Percentiles rank a stretch among this genome's conserved stretches.
These are phyloP conservation scores for Lagopus muta DNA, from an alignment of 2,113 vertebrate genomes.

Conservation along the genomic window DNA sequence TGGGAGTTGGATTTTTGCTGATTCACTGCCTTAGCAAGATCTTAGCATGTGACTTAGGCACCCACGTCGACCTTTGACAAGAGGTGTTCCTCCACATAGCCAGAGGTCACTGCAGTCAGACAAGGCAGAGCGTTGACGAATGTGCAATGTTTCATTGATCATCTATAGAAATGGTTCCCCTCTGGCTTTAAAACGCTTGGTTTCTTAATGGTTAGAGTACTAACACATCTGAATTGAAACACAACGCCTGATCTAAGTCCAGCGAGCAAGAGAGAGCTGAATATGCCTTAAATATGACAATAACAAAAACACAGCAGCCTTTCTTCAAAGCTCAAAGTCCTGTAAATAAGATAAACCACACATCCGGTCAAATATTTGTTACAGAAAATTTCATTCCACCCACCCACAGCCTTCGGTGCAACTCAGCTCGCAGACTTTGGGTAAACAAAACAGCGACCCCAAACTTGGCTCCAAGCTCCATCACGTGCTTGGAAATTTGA, in stretches of 20 bases:
- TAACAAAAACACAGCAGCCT: not conserved
- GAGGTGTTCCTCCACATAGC: not conserved
- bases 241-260: not conserved
- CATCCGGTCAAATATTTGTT: constrained; percentile 35
- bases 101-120: not conserved
- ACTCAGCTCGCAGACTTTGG: not conserved
- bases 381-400: not conserved
- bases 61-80: rapidly evolving
- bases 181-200: not conserved
- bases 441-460: constrained; percentile 50
- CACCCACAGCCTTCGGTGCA: not conserved
- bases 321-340: constrained; percentile 28
- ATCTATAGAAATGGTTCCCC: not conserved
- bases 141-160: not conserved
- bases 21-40: not conserved
- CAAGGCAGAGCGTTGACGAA: not conserved
- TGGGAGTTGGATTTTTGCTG: not conserved
- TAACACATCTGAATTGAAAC: not conserved
- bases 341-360: constrained; percentile 4
- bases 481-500: constrained; percentile 27
- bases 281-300: not conserved
- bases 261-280: not conserved
- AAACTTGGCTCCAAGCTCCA: constrained; percentile 7
- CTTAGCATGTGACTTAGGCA: not conserved
- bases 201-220: not conserved